Conservation (phyloP, 2,797 vertebrate genomes). For the Hapalemur alaotrensis region DNA sequence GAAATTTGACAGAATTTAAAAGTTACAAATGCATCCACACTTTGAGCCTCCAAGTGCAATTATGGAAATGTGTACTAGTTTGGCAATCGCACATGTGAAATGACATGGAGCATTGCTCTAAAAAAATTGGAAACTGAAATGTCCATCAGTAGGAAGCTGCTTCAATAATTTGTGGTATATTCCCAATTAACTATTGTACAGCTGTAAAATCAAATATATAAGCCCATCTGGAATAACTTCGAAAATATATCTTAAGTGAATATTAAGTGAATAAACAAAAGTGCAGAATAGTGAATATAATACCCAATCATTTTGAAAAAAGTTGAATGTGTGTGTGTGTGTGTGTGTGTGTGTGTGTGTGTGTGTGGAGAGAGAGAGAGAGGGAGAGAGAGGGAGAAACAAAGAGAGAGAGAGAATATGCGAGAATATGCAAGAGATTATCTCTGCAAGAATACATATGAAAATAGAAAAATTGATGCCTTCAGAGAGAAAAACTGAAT, state of each 20-base stretch:
- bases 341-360: too few species aligned
- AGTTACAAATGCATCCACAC: background rate
- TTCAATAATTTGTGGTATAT: slow-evolving; percentile 14
- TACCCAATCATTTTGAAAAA: background rate
- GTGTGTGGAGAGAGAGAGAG: background rate
- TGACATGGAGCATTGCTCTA: background rate
- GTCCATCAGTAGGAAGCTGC: background rate
- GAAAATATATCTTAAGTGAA: slow-evolving; percentile 35
- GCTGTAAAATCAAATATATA: slow-evolving; percentile 25
- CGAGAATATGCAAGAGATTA: background rate
- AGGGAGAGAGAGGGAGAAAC: background rate
- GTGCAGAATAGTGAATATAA: background rate
- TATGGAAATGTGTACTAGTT: background rate
- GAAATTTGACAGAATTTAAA: background rate
- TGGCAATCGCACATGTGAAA: background rate
- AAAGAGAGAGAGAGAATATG: background rate
- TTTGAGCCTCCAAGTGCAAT: background rate
- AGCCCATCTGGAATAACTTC: background rate
- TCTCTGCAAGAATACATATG: background rate
- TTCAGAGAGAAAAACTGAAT: background rate
- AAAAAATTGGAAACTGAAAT: background rate
- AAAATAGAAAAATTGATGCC: background rate
- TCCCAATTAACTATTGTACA: background rate
- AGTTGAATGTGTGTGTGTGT: background rate
- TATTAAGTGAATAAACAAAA: slow-evolving; percentile 30